Conservation (phyloP, 1,140 invertebrate genomes). For the Danaus melanippus region DNA sequence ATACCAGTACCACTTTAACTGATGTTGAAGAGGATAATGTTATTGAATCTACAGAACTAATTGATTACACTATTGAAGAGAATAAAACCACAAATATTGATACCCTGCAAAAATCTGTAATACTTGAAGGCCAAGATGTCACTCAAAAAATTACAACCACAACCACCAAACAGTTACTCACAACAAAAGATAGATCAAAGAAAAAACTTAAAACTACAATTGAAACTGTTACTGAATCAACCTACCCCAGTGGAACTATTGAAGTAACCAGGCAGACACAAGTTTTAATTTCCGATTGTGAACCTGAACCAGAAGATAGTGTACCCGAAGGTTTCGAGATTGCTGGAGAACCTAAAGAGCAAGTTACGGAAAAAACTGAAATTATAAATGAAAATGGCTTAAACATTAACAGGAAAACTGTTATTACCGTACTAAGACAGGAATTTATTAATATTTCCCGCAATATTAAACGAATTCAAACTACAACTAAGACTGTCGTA, state of each 20-base stretch:
- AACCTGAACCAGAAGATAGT: slow-evolving; percentile 31
- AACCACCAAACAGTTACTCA: slow-evolving; percentile 58
- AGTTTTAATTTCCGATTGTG: slow-evolving; percentile 53
- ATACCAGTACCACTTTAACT: slow-evolving; percentile 43
- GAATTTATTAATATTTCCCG: slow-evolving; percentile 35
- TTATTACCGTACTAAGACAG: slow-evolving; percentile 42
- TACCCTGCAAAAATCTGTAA: slow-evolving; percentile 41
- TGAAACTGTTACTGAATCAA: slow-evolving; percentile 60
- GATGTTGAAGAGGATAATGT: slow-evolving; percentile 39
- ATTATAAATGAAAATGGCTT: slow-evolving; percentile 41
- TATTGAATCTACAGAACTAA: slow-evolving; percentile 37
- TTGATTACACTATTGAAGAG: slow-evolving; percentile 47
- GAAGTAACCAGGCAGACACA: slow-evolving; percentile 67
- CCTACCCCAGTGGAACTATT: slow-evolving; percentile 47
- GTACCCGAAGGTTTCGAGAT: slow-evolving; percentile 44
- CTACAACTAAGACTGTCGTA: slow-evolving; percentile 46
- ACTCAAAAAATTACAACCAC: slow-evolving; percentile 56
- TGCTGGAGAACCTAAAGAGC: slow-evolving; percentile 38
- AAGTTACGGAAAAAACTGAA: slow-evolving; percentile 36
- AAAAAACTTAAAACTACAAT: slow-evolving; percentile 63
- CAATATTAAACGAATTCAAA: slow-evolving; percentile 49
- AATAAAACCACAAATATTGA: slow-evolving; percentile 46
- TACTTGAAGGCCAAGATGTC: slow-evolving; percentile 51
- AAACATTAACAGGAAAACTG: slow-evolving; percentile 48
- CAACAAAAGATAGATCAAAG: slow-evolving; percentile 38